Evolutionary conservation across 2,113 vertebrate species (phyloP).

Genomic region (Sturnira hondurensis): DNA sequence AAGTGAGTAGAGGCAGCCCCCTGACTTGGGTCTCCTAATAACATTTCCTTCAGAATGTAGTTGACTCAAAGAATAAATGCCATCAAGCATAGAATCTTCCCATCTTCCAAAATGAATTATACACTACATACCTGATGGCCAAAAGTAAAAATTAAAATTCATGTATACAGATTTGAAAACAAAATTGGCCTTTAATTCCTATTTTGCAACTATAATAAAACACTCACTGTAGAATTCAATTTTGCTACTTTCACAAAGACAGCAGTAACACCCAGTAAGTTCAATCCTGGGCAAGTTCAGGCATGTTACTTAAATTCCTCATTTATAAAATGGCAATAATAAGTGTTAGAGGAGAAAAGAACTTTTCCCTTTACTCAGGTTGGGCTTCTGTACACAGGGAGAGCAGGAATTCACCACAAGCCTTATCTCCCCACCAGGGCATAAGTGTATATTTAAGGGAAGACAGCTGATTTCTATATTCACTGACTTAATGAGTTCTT

Average conservation of each 20-base stretch:
- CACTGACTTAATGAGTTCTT: neutral
- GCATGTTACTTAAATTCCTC: neutral
- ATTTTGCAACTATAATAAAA: neutral
- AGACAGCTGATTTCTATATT: neutral
- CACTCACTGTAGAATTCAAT: neutral
- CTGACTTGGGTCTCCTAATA: too few relatives aligned
- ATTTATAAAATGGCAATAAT: neutral
- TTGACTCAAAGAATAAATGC: neutral
- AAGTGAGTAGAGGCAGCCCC: too few relatives aligned
- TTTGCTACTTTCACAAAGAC: neutral
- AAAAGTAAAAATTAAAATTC: conserved; percentile 24
- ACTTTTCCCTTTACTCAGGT: neutral
- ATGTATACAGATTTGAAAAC: neutral
- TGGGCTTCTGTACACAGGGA: neutral
- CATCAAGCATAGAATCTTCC: neutral
- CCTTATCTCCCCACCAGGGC: neutral
- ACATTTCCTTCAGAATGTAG: neutral
- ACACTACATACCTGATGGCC: neutral
- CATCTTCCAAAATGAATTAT: neutral
- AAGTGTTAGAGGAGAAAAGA: neutral
- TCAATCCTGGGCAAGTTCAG: neutral
- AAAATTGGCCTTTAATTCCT: neutral
- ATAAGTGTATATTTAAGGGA: neutral
- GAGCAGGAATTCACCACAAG: neutral
- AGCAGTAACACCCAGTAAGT: neutral